Percentiles rank a stretch among this genome's conserved stretches.
phyloP scores from a whole-genome alignment of 2,797 vertebrate species.

The Prunella strophiata region DNA sequence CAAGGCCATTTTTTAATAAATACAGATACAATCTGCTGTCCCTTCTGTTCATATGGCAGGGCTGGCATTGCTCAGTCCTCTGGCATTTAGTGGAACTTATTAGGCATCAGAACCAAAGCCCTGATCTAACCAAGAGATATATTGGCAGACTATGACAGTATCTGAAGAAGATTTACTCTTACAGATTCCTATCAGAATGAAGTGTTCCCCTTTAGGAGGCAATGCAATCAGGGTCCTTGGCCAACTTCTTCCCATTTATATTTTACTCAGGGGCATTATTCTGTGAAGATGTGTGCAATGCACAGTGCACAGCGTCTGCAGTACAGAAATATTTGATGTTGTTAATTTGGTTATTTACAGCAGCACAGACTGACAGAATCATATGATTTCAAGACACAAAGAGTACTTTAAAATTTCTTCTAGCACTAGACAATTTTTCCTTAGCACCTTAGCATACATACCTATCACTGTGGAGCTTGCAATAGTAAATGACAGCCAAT shows the following conservation, averaged over 20 bases:
- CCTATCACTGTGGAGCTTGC: constrained; percentile 11
- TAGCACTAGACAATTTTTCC: neutral
- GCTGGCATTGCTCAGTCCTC: neutral
- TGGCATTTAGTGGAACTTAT: neutral
- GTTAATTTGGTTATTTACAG: neutral
- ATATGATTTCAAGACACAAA: neutral
- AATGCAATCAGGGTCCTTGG: neutral
- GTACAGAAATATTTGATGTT: neutral
- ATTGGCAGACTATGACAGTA: neutral
- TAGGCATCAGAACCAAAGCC: neutral
- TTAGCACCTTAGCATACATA: constrained; percentile 6
- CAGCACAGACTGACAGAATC: neutral
- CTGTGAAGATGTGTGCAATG: neutral
- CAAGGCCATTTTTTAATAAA: neutral
- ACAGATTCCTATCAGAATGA: neutral
- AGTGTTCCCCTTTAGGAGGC: neutral
- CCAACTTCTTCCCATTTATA: neutral
- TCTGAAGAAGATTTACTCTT: neutral
- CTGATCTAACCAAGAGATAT: neutral
- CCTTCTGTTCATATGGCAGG: neutral
- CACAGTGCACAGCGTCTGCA: neutral
- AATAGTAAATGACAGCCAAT: neutral
- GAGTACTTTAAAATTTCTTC: neutral
- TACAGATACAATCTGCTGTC: neutral
- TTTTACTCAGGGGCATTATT: neutral